Percentiles rank a stretch among this genome's conserved stretches.
Conservation (phyloP, 1,140 invertebrate genomes). For the Diabrotica virgifera region DNA sequence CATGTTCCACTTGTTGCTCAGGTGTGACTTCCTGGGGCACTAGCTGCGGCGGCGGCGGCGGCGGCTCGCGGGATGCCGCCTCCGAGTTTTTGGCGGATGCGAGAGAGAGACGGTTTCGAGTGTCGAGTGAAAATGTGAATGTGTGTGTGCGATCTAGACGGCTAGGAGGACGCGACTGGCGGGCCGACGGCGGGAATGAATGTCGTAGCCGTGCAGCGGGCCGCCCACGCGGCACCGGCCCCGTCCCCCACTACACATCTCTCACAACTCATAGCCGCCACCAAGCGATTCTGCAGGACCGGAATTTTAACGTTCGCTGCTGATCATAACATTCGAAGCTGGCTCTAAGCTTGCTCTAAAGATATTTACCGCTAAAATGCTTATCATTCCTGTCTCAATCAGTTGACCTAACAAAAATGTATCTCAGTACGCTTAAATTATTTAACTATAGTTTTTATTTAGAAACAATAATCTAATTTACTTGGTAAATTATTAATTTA, state of each 20-base stretch:
- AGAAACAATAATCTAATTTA: no score
- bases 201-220: constrained; percentile 39
- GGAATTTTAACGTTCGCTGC: constrained; percentile 12
- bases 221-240: constrained; percentile 38
- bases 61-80: constrained; percentile 5
- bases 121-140: constrained; percentile 9
- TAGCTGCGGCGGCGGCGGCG: constrained; percentile 10
- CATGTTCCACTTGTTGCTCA: constrained; percentile 11
- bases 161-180: constrained; percentile 40
- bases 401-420: no score
- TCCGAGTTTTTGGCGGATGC: constrained; percentile 3
- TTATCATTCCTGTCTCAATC: no score
- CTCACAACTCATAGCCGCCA: constrained; percentile 29
- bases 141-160: constrained; percentile 30
- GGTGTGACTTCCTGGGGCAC: not conserved
- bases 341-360: not conserved
- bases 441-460: no score
- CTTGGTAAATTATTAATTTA: no score
- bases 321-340: not conserved
- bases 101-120: not conserved
- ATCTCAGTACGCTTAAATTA: no score
- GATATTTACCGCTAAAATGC: no score
- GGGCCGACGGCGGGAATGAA: constrained; percentile 27
- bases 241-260: constrained; percentile 32
- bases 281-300: constrained; percentile 29